Evolutionary conservation across 2,113 vertebrate genomes (phyloP).

Genomic region (Oxygymnocypris stewartii): DNA sequence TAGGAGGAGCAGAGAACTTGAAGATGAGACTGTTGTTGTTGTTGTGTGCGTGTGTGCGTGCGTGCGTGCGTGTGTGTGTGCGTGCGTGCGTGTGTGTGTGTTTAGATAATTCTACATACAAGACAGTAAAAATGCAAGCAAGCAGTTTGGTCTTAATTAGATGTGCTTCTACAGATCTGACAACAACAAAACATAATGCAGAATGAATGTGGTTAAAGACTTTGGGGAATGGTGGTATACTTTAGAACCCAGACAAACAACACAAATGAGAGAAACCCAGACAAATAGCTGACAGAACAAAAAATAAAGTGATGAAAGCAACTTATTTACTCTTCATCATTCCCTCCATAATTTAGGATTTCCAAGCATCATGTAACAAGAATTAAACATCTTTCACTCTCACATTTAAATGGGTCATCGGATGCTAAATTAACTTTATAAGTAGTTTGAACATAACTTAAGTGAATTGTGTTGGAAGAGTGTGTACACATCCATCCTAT

Average conservation of each 20-base stretch:
- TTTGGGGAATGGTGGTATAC: neutral
- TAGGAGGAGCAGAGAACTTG: neutral
- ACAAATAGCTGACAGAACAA: neutral
- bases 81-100: neutral
- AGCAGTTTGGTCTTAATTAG: constrained; percentile 25
- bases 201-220: neutral
- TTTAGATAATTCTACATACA: neutral
- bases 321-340: neutral
- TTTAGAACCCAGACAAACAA: neutral
- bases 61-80: too few species aligned
- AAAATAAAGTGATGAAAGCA: neutral
- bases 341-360: neutral
- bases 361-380: neutral
- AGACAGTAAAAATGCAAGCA: neutral
- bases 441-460: too few species aligned
- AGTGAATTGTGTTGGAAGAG: too few species aligned
- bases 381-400: neutral
- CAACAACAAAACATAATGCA: constrained; percentile 7
- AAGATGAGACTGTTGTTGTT: neutral
- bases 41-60: too few species aligned
- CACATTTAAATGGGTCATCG: neutral
- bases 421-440: too few species aligned
- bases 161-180: neutral
- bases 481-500: too few species aligned
- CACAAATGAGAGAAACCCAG: neutral